Evolutionary conservation across 2,113 vertebrate genomes (phyloP), one percentile per base, ranked within the genome.

Genomic region (Anguilla rostrata): DNA sequence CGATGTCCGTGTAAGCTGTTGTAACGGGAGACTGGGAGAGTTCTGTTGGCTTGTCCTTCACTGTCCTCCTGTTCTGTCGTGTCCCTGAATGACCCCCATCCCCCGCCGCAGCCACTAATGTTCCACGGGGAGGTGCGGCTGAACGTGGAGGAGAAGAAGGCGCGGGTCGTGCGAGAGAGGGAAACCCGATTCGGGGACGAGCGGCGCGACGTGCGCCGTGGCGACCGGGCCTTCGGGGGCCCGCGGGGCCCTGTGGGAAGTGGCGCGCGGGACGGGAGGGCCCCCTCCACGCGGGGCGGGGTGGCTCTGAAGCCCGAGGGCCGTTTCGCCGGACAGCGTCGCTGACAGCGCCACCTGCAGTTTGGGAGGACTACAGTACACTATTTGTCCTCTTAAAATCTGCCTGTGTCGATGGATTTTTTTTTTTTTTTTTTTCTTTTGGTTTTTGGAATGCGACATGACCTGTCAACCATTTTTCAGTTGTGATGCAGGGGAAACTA

Each of bases 81-180:
- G 60, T 75, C 22, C 41, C 39, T 43, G 15, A 26, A 43, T 85
- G 29, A 22, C 12, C 12, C 22, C 22, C 3, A n/a, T 93, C 87
- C 90, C 53, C 87, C 15, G 81, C 83, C 86, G 89, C 94, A 99
- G 98, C 98, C 98, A 18, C 97, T 99, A 91, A 99, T 99, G 98
- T 99, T 99, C 89, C 97, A 97, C 18, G 98, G 97, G 0, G 98
- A 99, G 92, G 98, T 99, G 63, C 97, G 98, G 86, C 95, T 99
- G 91, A 99, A 99, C 39, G 98, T 99, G 84, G 98, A 99, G 88
- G 98, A 99, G 94, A 99, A 99, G 89, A 99, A 99, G 91, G 99
- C 97, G 0, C 94, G 98, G 91, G 98, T 97, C 0, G 96, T 95
- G 2, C 97, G 98, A 5, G 98, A 99, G 66, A 91, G 98, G 39